Base-by-base conservation (phyloP, 2,888 invertebrate genomes). In the Conops quadrifasciatus region DNA sequence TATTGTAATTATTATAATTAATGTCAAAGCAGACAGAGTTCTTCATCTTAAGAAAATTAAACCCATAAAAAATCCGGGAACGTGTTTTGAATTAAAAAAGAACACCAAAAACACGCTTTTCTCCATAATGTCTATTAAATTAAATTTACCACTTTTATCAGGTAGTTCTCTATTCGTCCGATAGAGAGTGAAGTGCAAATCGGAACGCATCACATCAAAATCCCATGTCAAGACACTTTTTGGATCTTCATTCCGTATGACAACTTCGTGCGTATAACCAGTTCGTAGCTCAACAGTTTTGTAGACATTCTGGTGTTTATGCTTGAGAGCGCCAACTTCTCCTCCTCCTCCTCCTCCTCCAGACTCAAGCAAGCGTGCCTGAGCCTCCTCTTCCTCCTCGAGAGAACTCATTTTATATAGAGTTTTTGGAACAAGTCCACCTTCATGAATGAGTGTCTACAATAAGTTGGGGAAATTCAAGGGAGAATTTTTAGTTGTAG, bases 211-310 rank as follows among this genome's bases (percentile, higher is more conserved):
- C 67, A 97, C 94, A 88, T 97, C 97, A 87, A 97, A 97, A 87
- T 97, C 97, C 97, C 97, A 97, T 28, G 97, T 97, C 59, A 97
- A 88, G 72, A 97, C 96, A 84, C 94, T 92, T 78, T 95, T 95
- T 16, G 92, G 91, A 85, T 96, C 95, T 70, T 91, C 89, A 78
- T 94, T 94, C 65, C 89, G 88, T 67, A 97, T 91, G 74, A 94
- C 87, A 75, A 93, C 90, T 81, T 94, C 93, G 83, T 93, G 93
- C 28, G 91, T 89, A 88, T 93, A 88, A 15, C 86, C 85, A 1
- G 83, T 76, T 72, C 80, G 82, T 0, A 86, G 72, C 67, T 79
- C 85, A 0, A 85, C 80, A 11, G 81, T 80, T 75, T 85, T 83
- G 74, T 86, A 86, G 2, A 86, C 78, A 78, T 83, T 84, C 9